Percentiles rank a stretch among this genome's conserved stretches.
phyloP scores from a whole-genome alignment of 2,797 vertebrate genomes.

The Crypturellus tataupa region DNA sequence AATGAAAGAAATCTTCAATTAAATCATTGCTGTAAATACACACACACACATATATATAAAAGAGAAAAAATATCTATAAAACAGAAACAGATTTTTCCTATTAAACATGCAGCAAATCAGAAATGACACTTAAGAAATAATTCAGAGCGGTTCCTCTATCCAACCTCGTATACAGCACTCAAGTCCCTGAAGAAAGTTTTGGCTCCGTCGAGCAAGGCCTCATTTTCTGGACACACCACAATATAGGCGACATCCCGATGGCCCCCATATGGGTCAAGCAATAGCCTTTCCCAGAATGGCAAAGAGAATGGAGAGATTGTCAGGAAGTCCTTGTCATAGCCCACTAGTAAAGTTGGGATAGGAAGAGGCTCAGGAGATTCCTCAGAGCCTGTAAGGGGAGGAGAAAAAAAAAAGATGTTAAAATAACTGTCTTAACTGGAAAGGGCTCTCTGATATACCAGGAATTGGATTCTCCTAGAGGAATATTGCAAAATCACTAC shows the following conservation, averaged over 20 bases:
- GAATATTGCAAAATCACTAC: not conserved
- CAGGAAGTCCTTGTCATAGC: conserved; percentile 95
- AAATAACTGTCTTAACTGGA: not conserved
- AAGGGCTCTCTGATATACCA: not conserved
- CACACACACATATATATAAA: too few species aligned
- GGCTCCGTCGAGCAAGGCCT: conserved; percentile 91
- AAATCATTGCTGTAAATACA: not conserved
- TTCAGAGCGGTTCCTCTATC: not conserved
- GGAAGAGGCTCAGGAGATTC: conserved; percentile 96
- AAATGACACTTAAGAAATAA: not conserved
- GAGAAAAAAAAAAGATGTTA: not conserved
- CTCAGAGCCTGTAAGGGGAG: conserved; percentile 88
- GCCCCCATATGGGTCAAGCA: conserved; percentile 94
- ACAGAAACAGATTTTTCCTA: not conserved
- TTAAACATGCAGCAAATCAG: not conserved
- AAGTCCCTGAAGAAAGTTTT: conserved; percentile 96
- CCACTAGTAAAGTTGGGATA: conserved; percentile 93
- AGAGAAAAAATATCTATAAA: too few species aligned
- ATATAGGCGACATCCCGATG: conserved; percentile 95
- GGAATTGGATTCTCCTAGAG: not conserved
- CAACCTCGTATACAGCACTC: conserved; percentile 96
- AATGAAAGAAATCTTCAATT: not conserved
- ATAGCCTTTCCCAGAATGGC: conserved; percentile 97
- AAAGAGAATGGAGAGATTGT: conserved; percentile 94
- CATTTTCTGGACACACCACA: conserved; percentile 95